Conservation (phyloP, 92 coral and sea anemone genomes). For the Bergia sp. region DNA sequence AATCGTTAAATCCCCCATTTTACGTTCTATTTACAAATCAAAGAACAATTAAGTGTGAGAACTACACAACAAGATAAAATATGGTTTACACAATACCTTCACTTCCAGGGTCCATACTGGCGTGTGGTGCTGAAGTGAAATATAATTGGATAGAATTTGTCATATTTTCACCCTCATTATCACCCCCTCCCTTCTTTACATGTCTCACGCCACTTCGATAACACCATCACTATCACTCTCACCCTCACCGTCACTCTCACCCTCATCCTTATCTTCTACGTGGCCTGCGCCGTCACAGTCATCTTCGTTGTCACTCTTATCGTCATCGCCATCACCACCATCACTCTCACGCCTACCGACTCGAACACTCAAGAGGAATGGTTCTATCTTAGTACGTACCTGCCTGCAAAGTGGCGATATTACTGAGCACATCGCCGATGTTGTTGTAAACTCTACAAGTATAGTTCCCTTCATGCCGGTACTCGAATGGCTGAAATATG, state of each 20-base stretch:
- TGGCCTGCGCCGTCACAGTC: background rate
- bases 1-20: background rate
- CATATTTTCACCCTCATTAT: too few species aligned
- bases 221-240: background rate
- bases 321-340: background rate
- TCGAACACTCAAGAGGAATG: background rate
- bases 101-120: too few species aligned
- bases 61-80: too few species aligned
- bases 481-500: slow-evolving; percentile 68
- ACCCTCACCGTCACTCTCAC: background rate
- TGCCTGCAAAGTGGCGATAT: slow-evolving; percentile 74
- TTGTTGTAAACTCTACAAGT: slow-evolving; percentile 78
- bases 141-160: too few species aligned
- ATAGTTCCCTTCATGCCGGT: slow-evolving; percentile 86
- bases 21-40: background rate
- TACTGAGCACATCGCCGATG: slow-evolving; percentile 83
- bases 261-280: background rate
- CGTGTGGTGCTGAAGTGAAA: too few species aligned
- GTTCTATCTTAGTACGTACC: slow-evolving; percentile 58
- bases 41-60: too few species aligned
- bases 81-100: too few species aligned
- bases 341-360: background rate
- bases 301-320: background rate
- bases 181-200: background rate
- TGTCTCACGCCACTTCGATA: background rate